Evolutionary conservation across 2,797 vertebrate species (phyloP), one percentile per base, ranked within the genome.

Genomic region (Esox masquinongy): DNA sequence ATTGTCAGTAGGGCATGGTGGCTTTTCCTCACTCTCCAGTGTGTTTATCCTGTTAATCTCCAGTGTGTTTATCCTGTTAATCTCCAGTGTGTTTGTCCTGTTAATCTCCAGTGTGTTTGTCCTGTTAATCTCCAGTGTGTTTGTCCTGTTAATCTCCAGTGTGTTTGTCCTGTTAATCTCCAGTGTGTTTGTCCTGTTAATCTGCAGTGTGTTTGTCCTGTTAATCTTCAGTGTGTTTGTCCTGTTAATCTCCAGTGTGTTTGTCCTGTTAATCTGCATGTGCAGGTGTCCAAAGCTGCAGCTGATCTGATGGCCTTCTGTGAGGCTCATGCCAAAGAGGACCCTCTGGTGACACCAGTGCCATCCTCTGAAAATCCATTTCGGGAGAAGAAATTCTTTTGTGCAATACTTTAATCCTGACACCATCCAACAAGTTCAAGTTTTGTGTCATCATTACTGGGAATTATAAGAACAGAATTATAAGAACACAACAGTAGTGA

Each of bases 231-330:
- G 29, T 31, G 29, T 31, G 29, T 31, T 1, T 31, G 29, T 31
- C 26, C 22, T 64, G 22, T 64, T 64, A 24, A 24, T 39, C 11
- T 22, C 9, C 19, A 47, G 36, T 69, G 19, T 73, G 17, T 53
- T 31, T 31, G 51, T n/a, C 12, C 29, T 29, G 53, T 24, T 59
- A 1, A 47, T 43, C 39, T 43, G 39, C 17, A 56, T 81, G n/a
- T 59, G 17, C 91, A 96, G 96, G 92, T 97, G 71, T 96, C 96
- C n/a, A 96, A 96, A 89, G 96, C 96, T 5, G 95, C 95, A 0
- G 95, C 95, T 0, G 96, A 97, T 4, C 87, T 97, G 78, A 91
- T 97, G 93, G 91, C 95, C 19, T 96, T 93, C 91, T 97, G 96
- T 82, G 96, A 97, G 83, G 76, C 90, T 17, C 94, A 96, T 0